A percentile compares a stretch with the other conserved stretches of the same genome.
Evolutionary conservation across 1,140 invertebrate genomes (phyloP).

Genomic region (Drosophila sulfurigaster): DNA sequence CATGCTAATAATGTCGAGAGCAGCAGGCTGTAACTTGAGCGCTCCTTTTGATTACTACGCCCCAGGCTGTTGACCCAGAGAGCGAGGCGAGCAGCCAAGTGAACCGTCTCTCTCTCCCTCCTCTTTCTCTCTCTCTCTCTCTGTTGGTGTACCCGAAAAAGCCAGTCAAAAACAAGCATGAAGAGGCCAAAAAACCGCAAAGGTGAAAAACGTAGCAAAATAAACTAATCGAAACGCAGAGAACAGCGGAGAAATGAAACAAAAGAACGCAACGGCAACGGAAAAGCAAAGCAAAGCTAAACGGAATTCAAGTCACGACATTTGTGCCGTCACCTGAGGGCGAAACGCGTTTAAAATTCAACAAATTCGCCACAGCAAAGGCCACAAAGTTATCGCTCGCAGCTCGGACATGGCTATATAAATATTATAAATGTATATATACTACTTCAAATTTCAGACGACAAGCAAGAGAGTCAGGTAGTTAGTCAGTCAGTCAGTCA

Average conservation of each 20-base stretch:
- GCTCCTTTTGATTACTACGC: slow-evolving; percentile 3
- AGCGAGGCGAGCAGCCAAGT: background rate
- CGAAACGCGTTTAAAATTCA: slow-evolving; percentile 66
- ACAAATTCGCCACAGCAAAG: slow-evolving; percentile 36
- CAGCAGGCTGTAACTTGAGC: slow-evolving; percentile 5
- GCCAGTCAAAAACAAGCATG: slow-evolving; percentile 3
- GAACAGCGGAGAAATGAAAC: slow-evolving; percentile 6
- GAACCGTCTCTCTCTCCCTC: background rate
- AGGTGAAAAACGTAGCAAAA: slow-evolving; percentile 16
- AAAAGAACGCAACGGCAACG: slow-evolving; percentile 1
- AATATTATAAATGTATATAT: slow-evolving; percentile 22
- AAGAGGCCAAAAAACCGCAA: slow-evolving; percentile 13
- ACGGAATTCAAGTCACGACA: slow-evolving; percentile 71
- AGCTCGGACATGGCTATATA: slow-evolving; percentile 32
- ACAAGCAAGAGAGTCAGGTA: background rate
- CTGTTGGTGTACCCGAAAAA: no score
- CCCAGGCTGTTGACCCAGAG: slow-evolving; percentile 9
- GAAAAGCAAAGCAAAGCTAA: slow-evolving; percentile 29
- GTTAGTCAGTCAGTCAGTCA: background rate
- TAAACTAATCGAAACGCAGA: slow-evolving; percentile 20
- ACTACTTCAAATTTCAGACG: background rate
- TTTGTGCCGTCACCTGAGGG: slow-evolving; percentile 58
- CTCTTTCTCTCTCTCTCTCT: no score
- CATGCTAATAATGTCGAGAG: slow-evolving; percentile 7
- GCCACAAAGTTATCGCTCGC: slow-evolving; percentile 38